Evolutionary conservation across 2,797 vertebrate species (phyloP).

Genomic region (Acipenser ruthenus): DNA sequence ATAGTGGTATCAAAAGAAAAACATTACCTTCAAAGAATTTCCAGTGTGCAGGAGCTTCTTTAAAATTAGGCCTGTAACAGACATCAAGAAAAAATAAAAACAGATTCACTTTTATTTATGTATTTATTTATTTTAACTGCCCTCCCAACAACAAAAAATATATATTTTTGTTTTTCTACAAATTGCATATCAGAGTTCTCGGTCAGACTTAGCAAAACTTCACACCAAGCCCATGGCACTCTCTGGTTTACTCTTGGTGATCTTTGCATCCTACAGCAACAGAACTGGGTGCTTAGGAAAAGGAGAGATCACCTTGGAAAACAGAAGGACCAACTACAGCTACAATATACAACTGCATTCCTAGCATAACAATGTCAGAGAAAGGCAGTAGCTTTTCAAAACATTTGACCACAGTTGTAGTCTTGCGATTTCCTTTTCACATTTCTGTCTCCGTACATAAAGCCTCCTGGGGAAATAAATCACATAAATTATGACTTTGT

Average conservation of each 20-base stretch:
- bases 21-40: constrained; percentile 91
- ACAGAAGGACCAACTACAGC: too few species aligned
- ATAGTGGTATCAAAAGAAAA: not conserved
- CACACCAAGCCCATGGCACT: constrained; percentile 68
- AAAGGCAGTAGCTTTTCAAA: too few species aligned
- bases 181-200: constrained; percentile 61
- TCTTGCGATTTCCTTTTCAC: too few species aligned
- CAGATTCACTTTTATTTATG: not conserved
- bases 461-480: too few species aligned
- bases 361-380: too few species aligned
- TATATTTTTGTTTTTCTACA: constrained; percentile 16
- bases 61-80: constrained; percentile 80
- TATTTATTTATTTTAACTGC: too few species aligned
- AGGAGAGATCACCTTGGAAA: constrained; percentile 52
- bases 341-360: too few species aligned
- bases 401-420: too few species aligned
- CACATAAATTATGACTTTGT: too few species aligned
- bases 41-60: constrained; percentile 97
- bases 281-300: constrained; percentile 44
- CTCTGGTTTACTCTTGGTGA: constrained; percentile 69
- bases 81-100: constrained; percentile 15
- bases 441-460: too few species aligned
- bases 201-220: constrained; percentile 60
- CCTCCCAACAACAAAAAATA: not conserved
- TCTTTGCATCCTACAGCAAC: constrained; percentile 50